These are phyloP conservation scores for Gallinago paraguaiae DNA, from an alignment of 2,113 vertebrate genomes.

Conservation along the genomic window DNA sequence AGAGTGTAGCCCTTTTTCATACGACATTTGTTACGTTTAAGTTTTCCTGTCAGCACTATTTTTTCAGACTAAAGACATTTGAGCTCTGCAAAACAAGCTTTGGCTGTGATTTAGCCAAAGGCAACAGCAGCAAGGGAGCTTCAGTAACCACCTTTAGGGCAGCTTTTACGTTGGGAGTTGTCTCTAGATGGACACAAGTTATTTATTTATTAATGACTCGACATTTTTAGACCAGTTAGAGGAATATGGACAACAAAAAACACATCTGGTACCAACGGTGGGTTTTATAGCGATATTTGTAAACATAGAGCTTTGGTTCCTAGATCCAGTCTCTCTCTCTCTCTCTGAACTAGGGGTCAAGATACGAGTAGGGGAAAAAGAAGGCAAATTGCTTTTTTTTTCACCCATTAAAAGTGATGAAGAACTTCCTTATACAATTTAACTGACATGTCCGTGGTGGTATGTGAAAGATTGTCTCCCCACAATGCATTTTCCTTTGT, in stretches of 20 bases:
- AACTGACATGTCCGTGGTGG: neutral
- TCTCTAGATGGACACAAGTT: neutral
- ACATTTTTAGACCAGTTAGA: neutral
- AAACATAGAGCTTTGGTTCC: neutral
- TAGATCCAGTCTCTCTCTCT: neutral
- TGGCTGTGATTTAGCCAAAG: neutral
- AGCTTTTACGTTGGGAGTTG: neutral
- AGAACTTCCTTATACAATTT: constrained; percentile 38
- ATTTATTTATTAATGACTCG: neutral
- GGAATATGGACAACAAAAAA: neutral
- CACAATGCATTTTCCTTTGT: neutral
- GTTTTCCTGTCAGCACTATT: constrained; percentile 18
- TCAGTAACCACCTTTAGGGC: neutral
- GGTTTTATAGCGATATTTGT: neutral
- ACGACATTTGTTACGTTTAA: neutral
- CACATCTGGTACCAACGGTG: no score
- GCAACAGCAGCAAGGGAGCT: neutral
- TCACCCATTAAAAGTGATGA: constrained; percentile 7
- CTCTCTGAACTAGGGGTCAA: neutral
- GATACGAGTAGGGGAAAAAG: neutral
- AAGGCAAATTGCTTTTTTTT: neutral
- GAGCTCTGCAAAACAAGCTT: neutral
- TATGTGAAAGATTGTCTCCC: constrained; percentile 1
- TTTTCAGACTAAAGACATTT: neutral
- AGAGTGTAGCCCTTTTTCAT: neutral